Evolutionary conservation across 1,140 invertebrate genomes (phyloP).

Genomic region (Phymastichus coffea): DNA sequence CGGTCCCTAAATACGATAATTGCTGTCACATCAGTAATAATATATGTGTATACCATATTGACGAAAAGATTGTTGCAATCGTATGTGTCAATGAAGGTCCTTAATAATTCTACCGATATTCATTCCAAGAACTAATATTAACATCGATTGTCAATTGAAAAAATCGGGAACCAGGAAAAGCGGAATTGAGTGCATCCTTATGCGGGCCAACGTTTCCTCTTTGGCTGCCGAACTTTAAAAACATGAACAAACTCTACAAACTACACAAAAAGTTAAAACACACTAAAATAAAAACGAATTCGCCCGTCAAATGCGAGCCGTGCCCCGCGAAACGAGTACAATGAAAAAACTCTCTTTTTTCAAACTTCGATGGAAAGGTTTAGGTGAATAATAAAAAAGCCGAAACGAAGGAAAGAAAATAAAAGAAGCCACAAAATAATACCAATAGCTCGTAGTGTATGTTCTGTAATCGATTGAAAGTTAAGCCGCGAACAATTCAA

Average conservation of each 20-base stretch:
- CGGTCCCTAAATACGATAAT: slow-evolving; percentile 21
- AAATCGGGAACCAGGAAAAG: too few relatives aligned
- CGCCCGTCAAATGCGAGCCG: slow-evolving; percentile 34
- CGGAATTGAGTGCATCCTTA: slow-evolving; percentile 15
- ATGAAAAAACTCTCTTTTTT: slow-evolving; percentile 42
- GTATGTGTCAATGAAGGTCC: too few relatives aligned
- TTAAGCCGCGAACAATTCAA: slow-evolving; percentile 38
- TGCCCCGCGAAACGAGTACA: slow-evolving; percentile 50
- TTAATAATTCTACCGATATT: too few relatives aligned
- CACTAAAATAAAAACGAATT: slow-evolving; percentile 25
- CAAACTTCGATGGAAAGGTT: slow-evolving; percentile 38
- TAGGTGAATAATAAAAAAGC: slow-evolving; percentile 38
- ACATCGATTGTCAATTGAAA: too few relatives aligned
- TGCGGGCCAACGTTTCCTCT: neutral
- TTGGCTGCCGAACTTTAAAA: neutral
- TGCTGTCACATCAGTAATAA: too few relatives aligned
- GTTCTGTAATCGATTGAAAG: slow-evolving; percentile 57
- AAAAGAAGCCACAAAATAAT: slow-evolving; percentile 51
- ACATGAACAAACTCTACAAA: slow-evolving; percentile 2
- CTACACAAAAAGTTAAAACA: neutral
- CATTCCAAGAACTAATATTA: too few relatives aligned
- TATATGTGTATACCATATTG: too few relatives aligned
- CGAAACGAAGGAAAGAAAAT: slow-evolving; percentile 38
- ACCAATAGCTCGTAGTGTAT: slow-evolving; percentile 59
- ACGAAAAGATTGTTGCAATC: too few relatives aligned